Conservation (phyloP, 2,797 vertebrate species). For the Hoplostethus atlanticus region DNA sequence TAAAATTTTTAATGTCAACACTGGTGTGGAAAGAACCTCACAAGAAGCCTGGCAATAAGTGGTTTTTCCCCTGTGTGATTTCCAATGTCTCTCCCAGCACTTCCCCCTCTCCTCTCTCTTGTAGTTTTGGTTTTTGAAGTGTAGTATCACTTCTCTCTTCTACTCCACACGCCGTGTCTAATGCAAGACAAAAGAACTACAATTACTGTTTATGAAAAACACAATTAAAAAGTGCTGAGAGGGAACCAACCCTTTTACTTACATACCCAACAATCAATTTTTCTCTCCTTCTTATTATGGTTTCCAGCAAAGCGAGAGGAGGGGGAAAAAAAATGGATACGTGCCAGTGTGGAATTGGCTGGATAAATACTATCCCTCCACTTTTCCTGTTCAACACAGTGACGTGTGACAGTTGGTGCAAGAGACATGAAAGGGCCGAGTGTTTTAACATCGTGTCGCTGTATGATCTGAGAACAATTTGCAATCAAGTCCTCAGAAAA, state of each 20-base stretch:
- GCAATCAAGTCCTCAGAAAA: conserved; percentile 55
- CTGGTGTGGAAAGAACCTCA: too few species aligned
- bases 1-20: too few species aligned
- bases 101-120: too few species aligned
- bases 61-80: too few species aligned
- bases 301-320: conserved; percentile 31
- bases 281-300: conserved; percentile 39
- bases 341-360: conserved; percentile 61
- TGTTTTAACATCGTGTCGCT: conserved; percentile 73
- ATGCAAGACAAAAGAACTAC: not conserved
- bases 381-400: conserved; percentile 62
- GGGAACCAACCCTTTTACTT: conserved; percentile 12
- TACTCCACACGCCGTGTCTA: not conserved
- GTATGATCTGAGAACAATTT: conserved; percentile 79
- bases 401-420: conserved; percentile 60
- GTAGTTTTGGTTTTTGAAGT: too few species aligned
- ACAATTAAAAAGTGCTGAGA: not conserved
- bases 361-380: conserved; percentile 69
- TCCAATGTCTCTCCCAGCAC: too few species aligned
- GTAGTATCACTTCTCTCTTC: not conserved
- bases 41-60: too few species aligned
- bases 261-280: conserved; percentile 25
- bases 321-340: conserved; percentile 12
- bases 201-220: not conserved
- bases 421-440: conserved; percentile 68